Evolutionary conservation across 2,888 invertebrate species (phyloP), one percentile per base, ranked within the genome.

Genomic region (Xestia ashworthii): DNA sequence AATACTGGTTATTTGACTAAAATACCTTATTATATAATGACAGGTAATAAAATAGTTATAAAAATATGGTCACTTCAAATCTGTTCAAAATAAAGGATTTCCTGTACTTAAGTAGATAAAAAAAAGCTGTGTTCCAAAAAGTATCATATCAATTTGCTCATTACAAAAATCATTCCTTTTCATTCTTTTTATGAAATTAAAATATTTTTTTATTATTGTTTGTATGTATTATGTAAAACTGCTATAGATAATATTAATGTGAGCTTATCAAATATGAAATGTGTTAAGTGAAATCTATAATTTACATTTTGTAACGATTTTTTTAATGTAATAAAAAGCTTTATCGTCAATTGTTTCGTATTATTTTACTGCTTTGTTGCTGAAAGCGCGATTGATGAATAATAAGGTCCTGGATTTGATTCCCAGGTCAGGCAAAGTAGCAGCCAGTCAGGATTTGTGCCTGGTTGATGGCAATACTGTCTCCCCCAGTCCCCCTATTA

Each of bases 301-400:
- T 88, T 88, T 85, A 88, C 81, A 72, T 84, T 87, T 89, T 87
- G 73, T 86, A 83, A 65, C 25, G 5, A 80, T 74, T 78, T 84
- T 86, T 89, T 87, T 82, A 77, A 75, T 87, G 66, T 83, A 89
- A 82, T 89, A 85, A 81, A 81, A 87, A 82, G 87, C 83, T 87
- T 90, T 88, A 82, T 86, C 82, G 74, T 82, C 32, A 71, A 6
- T n/a, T 41, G 1, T 46, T 38, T 48, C 1, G 48, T 72, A 12
- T 71, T 41, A 38, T 71, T 71, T 71, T 55, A 19, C 38, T 62
- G 38, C 5, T 19, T 60, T 60, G 55, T 55, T 53, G 25, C 11
- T 25, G 25, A 14, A 32, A 60, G 8, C 5, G 5, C 6, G 11
- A 19, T 38, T 62, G 19, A 62, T 62, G 19, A 19, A 11, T 5